Evolutionary conservation across 2,888 invertebrate genomes (phyloP).

Genomic region (Scaptomyza parva): DNA sequence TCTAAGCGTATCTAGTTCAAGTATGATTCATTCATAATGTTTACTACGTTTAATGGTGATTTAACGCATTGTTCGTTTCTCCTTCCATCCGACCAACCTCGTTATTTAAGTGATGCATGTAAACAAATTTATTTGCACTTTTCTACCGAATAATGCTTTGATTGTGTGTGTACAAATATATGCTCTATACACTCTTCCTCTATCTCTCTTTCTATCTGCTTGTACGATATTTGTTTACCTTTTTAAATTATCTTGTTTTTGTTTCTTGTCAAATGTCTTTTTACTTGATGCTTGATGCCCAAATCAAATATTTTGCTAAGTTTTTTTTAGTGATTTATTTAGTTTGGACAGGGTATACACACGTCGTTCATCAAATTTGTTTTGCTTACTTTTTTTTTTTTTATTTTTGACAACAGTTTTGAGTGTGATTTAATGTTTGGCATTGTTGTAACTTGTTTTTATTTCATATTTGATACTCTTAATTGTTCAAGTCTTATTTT

Average conservation of each 20-base stretch:
- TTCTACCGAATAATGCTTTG: neutral
- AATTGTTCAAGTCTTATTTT: constrained; percentile 2
- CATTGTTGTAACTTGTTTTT: constrained; percentile 14
- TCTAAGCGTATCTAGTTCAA: neutral
- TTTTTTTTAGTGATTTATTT: neutral
- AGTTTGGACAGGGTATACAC: neutral
- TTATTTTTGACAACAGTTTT: constrained; percentile 3
- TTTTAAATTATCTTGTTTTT: neutral
- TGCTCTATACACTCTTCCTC: neutral
- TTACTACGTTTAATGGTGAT: constrained; percentile 1
- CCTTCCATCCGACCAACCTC: constrained; percentile 1
- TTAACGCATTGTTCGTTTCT: neutral
- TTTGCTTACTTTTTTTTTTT: neutral
- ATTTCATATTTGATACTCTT: neutral
- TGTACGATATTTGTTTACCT: neutral
- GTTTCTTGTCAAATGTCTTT: neutral
- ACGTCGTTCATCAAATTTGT: neutral
- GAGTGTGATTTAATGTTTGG: constrained; percentile 14
- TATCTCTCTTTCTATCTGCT: neutral
- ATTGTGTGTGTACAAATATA: neutral
- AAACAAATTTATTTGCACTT: constrained; percentile 7
- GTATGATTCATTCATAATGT: constrained; percentile 4
- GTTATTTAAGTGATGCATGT: constrained; percentile 5
- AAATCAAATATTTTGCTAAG: neutral
- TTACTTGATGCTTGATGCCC: neutral